Base-by-base conservation (phyloP, 2,888 invertebrate genomes). In the Brachyopa scutellaris region DNA sequence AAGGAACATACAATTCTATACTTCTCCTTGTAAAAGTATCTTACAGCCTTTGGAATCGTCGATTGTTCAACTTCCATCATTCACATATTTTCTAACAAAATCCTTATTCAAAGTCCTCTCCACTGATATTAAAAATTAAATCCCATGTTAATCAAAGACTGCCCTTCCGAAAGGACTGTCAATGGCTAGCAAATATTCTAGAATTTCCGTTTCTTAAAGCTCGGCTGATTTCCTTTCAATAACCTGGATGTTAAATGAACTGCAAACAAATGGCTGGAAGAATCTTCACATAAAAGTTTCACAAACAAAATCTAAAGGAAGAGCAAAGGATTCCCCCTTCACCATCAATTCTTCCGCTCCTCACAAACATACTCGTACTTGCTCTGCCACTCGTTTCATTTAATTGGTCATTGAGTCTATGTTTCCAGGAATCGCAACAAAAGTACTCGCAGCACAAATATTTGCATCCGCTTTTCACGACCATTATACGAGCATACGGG, bases 371-470 rank as follows among this genome's bases (percentile, higher is more conserved):
- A n/a, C n/a, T n/a, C n/a, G n/a, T n/a, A n/a, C n/a, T n/a, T n/a
- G n/a, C n/a, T n/a, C n/a, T n/a, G n/a, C n/a, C n/a, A n/a, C n/a
- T n/a, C n/a, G n/a, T 19, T 6, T 13, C 42, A 15, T 64, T 61
- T 66, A 79, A 79, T 79, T 78, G 66, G 59, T 45, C 45, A 29
- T 42, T 51, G 59, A 78, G 57, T 45, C 36, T 53, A 51, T 55
- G 61, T 36, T 55, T 29, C 36, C 19, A 49, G 33, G 21, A 62
- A 9, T 15, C 13, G 55, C 64, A 59, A 70, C 49, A 82, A 70
- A 78, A 72, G 40, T 49, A 40, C 78, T 59, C 13, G 26, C 13
- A 29, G 49, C 64, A n/a, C n/a, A 80, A 80, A 80, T 64, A 74
- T 62, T 70, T 76, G 76, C 69, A 64, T 69, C 62, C 42, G 42